Evolutionary conservation across 2,113 vertebrate species (phyloP), one percentile per base, ranked within the genome.

Genomic region (Sterrhoptilus dennistouni): DNA sequence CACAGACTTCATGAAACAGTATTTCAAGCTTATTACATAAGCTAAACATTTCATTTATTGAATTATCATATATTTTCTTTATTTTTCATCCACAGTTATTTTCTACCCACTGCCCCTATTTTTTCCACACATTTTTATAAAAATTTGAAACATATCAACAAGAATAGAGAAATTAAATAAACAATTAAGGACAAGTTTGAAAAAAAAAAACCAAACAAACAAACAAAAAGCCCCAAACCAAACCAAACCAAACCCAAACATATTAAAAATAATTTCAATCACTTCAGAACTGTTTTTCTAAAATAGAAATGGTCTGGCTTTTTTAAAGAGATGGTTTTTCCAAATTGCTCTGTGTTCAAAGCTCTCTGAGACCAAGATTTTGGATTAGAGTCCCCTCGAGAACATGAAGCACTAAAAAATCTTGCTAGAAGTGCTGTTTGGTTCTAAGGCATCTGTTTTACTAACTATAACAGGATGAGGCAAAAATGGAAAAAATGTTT

Each of bases 371-470:
- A 61, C 23, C 18, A 60, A 66, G 21, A 29, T 61, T 87, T 88
- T 53, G 74, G 69, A 33, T 61, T 87, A 85, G 17, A 92, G 31
- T 21, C 42, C 59, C 16, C 40, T 49, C 42, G 36, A 47, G 11
- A 44, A 87, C 10, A 60, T 36, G 12, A 57, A 83, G 42, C 8
- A 59, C 44, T 83, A 83, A 89, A 87, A 91, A 33, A 18, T 14
- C 14, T 65, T 92, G 45, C 52, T 93, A 64, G 44, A 86, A 91
- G 35, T 66, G 27, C 11, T 74, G 23, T 28, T 85, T 91, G 22
- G 28, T 72, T 57, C 57, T 54, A 91, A 95, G 47, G n/a, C 42
- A 95, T 89, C 57, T 92, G 59, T 90, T 96, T 88, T 85, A 91
- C 60, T 89, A 95, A 94, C 47, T 90, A 38, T 64, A 94, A 89